A percentile compares a stretch with the other conserved stretches of the same genome.
phyloP scores from a whole-genome alignment of 1,140 invertebrate species.

The Drosophila prosaltans region DNA sequence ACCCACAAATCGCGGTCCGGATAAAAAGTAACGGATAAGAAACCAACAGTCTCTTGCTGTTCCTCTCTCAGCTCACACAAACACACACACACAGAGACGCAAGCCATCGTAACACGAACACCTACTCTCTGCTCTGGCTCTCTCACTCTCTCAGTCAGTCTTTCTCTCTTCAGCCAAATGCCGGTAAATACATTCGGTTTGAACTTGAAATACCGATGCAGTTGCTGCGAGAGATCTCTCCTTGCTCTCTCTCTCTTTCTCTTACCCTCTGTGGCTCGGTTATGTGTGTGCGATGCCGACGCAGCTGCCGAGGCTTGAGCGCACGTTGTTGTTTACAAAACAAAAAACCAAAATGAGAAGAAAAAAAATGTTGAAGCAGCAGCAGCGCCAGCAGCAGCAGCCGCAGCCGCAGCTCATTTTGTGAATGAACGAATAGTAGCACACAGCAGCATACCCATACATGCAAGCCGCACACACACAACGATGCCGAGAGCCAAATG shows the following conservation, averaged over 20 bases:
- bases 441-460: conserved; percentile 55
- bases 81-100: conserved; percentile 27
- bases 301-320: conserved; percentile 59
- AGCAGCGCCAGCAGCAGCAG: conserved; percentile 19
- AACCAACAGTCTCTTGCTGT: conserved; percentile 30
- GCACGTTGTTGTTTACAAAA: conserved; percentile 71
- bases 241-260: conserved; percentile 31
- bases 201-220: conserved; percentile 78
- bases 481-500: conserved; percentile 3
- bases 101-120: conserved; percentile 12
- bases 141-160: conserved; percentile 21
- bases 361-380: conserved; percentile 28
- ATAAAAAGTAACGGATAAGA: conserved; percentile 56
- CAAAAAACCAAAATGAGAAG: conserved; percentile 63
- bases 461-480: conserved; percentile 20
- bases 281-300: conserved; percentile 35
- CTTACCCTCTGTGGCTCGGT: background rate
- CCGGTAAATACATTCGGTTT: conserved; percentile 72
- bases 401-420: conserved; percentile 60
- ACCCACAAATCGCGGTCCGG: background rate
- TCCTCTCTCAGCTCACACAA: conserved; percentile 32
- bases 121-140: conserved; percentile 14
- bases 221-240: conserved; percentile 31
- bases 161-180: conserved; percentile 44
- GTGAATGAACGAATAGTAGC: conserved; percentile 80